A percentile compares a stretch with the other conserved stretches of the same genome.
Evolutionary conservation across 2,888 invertebrate species (phyloP).

Genomic region (Laothoe populi): DNA sequence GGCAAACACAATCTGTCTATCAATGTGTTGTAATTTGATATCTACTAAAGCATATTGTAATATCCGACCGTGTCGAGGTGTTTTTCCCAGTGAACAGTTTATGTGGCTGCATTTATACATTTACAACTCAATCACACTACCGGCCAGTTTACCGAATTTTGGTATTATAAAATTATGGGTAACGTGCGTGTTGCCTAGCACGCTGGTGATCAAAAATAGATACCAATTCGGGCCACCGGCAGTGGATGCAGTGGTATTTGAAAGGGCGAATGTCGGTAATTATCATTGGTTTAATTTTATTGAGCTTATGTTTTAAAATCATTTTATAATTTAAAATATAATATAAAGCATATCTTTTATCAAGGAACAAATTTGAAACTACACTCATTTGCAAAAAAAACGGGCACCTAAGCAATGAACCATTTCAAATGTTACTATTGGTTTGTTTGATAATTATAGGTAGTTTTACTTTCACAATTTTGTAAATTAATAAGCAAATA

Average conservation of each 20-base stretch:
- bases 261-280: constrained; percentile 17
- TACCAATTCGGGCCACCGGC: constrained; percentile 32
- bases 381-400: too few species aligned
- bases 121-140: constrained; percentile 11
- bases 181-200: constrained; percentile 34
- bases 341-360: too few species aligned
- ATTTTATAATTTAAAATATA: too few species aligned
- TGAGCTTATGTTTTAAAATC: too few species aligned
- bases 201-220: constrained; percentile 46
- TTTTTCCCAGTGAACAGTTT: not conserved
- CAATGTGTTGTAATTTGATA: not conserved
- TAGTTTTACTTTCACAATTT: too few species aligned
- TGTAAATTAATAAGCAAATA: too few species aligned
- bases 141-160: constrained; percentile 1
- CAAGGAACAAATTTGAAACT: too few species aligned
- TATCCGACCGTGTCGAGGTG: not conserved
- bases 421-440: too few species aligned
- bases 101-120: constrained; percentile 6
- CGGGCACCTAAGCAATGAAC: too few species aligned
- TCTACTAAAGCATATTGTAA: not conserved
- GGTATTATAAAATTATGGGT: constrained; percentile 31
- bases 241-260: constrained; percentile 26
- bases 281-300: constrained; percentile 2
- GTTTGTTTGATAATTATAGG: too few species aligned
- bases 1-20: not conserved